Evolutionary conservation across 2,797 vertebrate species (phyloP).

Genomic region (Sebastes cheni): DNA sequence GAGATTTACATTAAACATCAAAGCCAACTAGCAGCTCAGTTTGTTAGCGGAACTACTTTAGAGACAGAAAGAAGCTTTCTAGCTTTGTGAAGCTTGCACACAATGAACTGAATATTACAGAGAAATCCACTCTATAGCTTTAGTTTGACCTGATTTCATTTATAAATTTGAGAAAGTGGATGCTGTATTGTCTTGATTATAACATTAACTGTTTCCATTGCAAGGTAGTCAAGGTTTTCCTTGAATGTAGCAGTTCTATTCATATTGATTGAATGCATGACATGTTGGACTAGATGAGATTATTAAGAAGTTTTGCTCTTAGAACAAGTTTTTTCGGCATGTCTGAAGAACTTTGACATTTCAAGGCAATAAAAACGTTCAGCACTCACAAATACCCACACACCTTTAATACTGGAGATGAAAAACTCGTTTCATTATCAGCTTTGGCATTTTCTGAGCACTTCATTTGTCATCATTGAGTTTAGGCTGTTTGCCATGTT

Average conservation of each 20-base stretch:
- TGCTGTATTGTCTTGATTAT: background rate
- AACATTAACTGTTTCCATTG: fast-evolving
- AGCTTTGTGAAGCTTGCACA: background rate
- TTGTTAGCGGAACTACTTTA: background rate
- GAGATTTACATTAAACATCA: background rate
- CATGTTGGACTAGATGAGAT: background rate
- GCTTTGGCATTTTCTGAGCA: slow-evolving; percentile 6
- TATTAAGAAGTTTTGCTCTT: background rate
- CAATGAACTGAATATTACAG: background rate
- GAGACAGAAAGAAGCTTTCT: background rate
- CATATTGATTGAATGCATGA: background rate
- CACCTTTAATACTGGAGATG: background rate
- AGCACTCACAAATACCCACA: background rate
- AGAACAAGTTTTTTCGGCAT: background rate
- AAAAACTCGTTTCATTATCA: slow-evolving; percentile 2
- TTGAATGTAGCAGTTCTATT: background rate
- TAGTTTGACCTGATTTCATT: background rate
- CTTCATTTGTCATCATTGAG: slow-evolving; percentile 11
- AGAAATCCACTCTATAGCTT: background rate
- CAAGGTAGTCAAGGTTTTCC: background rate
- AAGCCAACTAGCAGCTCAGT: background rate
- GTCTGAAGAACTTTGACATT: slow-evolving; percentile 13
- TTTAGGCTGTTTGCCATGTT: background rate
- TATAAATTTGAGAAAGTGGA: background rate
- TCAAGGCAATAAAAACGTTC: slow-evolving; percentile 12